Conservation (phyloP, 2,888 invertebrate species). For the Ptychoptera contaminata region DNA sequence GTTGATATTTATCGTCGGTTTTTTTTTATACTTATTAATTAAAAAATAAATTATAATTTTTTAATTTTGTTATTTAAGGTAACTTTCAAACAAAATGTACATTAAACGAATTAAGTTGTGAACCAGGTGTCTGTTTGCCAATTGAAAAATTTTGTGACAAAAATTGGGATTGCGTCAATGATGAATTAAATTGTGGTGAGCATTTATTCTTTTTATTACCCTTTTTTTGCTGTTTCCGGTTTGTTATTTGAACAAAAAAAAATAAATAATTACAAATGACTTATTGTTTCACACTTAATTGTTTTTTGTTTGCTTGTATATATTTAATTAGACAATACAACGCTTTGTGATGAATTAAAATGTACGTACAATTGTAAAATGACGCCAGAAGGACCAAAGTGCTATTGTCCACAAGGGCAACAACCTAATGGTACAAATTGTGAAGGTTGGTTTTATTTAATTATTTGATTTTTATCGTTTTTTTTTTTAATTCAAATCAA, state of each 20-base stretch:
- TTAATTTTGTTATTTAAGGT: constrained; percentile 29
- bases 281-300: neutral
- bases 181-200: constrained; percentile 28
- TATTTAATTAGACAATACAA: constrained; percentile 16
- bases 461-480: neutral
- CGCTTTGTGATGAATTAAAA: constrained; percentile 34
- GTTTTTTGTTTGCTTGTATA: neutral
- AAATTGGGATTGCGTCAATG: constrained; percentile 28
- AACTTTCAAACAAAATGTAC: constrained; percentile 45
- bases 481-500: neutral
- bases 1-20: neutral
- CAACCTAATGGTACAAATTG: constrained; percentile 42
- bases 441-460: constrained; percentile 26
- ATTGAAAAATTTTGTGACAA: constrained; percentile 30
- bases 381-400: constrained; percentile 52
- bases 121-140: constrained; percentile 26
- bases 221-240: neutral
- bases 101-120: constrained; percentile 53
- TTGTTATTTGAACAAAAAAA: neutral
- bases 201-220: constrained; percentile 4
- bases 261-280: neutral
- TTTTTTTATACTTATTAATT: too few relatives aligned
- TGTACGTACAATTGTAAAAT: constrained; percentile 55
- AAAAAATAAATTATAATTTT: constrained; percentile 1
- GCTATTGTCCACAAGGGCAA: constrained; percentile 58